Percentiles rank a stretch among this genome's conserved stretches.
These are phyloP conservation scores for Saccostrea echinata DNA, from an alignment of 1,140 invertebrate species.

Conservation along the genomic window DNA sequence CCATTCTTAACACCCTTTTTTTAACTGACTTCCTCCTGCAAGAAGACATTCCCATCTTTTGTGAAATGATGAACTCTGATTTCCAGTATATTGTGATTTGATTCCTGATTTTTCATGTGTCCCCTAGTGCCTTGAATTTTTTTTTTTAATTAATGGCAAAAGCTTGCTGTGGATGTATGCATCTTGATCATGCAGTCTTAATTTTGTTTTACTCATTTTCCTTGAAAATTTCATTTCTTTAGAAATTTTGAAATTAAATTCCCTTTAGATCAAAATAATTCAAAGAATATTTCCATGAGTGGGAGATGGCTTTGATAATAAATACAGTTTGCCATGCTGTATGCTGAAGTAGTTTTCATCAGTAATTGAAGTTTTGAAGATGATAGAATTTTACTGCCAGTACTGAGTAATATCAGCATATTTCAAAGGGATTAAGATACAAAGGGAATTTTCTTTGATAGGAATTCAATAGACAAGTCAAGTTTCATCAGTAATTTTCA, in stretches of 20 bases:
- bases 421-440: not conserved
- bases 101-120: not conserved
- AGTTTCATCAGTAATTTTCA: not conserved
- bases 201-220: not conserved
- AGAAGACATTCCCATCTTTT: not conserved
- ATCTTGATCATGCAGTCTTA: conserved; percentile 2
- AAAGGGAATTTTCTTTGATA: not conserved
- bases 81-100: not conserved
- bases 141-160: not conserved
- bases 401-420: not conserved
- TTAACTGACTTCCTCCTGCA: not conserved
- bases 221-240: not conserved
- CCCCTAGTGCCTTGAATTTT: not conserved
- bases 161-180: not conserved
- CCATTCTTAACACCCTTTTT: not conserved
- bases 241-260: not conserved
- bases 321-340: not conserved
- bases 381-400: not conserved
- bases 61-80: not conserved
- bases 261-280: not conserved
- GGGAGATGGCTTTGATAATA: not conserved
- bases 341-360: too few species aligned
- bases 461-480: not conserved
- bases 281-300: not conserved
- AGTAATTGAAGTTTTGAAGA: too few species aligned